These are phyloP conservation scores for Falco berigora DNA, from an alignment of 2,797 vertebrate species.

Conservation along the genomic window DNA sequence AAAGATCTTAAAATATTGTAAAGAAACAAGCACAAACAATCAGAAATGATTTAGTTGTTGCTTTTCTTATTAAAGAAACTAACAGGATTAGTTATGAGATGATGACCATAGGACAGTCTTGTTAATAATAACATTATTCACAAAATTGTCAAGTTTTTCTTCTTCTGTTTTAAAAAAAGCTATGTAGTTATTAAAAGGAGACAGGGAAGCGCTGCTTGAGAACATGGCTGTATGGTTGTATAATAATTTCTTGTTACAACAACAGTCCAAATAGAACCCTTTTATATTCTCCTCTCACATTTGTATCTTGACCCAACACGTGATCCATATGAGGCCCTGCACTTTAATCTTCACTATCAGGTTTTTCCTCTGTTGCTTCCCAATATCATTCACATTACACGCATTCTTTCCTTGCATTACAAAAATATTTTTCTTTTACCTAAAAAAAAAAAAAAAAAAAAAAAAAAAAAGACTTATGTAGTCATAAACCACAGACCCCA, in stretches of 20 bases:
- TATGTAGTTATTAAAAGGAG: background rate
- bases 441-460: background rate
- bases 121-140: background rate
- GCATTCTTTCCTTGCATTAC: conserved; percentile 22
- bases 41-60: background rate
- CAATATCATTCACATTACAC: conserved; percentile 44
- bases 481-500: background rate
- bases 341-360: conserved; percentile 45
- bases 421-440: conserved; percentile 66
- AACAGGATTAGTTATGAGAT: background rate
- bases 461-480: background rate
- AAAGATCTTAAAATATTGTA: background rate
- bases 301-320: conserved; percentile 1
- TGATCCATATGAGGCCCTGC: conserved; percentile 4
- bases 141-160: background rate
- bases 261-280: background rate
- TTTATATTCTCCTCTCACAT: conserved; percentile 20
- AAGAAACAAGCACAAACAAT: background rate
- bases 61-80: background rate
- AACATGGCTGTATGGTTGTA: background rate
- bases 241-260: background rate
- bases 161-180: background rate
- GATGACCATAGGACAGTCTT: background rate
- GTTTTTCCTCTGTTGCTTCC: conserved; percentile 41
- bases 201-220: background rate